Evolutionary conservation across 2,113 vertebrate species (phyloP), one percentile per base, ranked within the genome.

Genomic region (Ammodramus savannarum): DNA sequence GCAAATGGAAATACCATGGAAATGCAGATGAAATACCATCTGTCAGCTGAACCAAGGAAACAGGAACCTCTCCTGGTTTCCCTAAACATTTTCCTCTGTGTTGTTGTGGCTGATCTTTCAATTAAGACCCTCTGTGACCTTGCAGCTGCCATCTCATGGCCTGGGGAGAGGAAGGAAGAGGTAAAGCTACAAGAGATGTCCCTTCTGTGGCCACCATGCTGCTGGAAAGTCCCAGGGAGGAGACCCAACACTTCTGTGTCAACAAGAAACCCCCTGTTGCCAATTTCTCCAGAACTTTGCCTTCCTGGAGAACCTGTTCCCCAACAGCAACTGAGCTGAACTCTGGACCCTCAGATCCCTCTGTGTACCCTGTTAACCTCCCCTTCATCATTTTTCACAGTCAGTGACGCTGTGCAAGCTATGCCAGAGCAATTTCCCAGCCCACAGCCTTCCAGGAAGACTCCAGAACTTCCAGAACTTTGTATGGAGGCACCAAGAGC

Each of bases 211-310:
- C 43, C 52, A 65, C 34, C 76, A 41, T 0, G 0, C 27, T 38
- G 34, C 34, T 82, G 65, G 34, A 23, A 75, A 14, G 16, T 38
- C n/a, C 6, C 3, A 2, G 6, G 27, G 10, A 63, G 25, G 44
- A 43, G 31, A 57, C 5, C 26, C 9, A 44, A 13, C 43, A 0
- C 19, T 36, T 55, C 19, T 0, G 0, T 16, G 8, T 43, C 59
- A 67, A 16, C 32, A 77, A 34, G 7, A 48, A 48, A 48, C 23
- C 61, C 27, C 38, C 62, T 4, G 1, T 21, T 21, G 6, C 26
- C 25, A 10, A 4, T 26, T 63, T 63, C 38, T 78, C 57, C 78
- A 78, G 32, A 59, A 11, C 41, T 80, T 66, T 16, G 9, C 17
- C 20, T 48, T 57, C 29, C 55, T 63, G 65, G 46, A 62, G 34